phyloP scores from a whole-genome alignment of 2,888 invertebrate species.

The Stictocephala bisonia region DNA sequence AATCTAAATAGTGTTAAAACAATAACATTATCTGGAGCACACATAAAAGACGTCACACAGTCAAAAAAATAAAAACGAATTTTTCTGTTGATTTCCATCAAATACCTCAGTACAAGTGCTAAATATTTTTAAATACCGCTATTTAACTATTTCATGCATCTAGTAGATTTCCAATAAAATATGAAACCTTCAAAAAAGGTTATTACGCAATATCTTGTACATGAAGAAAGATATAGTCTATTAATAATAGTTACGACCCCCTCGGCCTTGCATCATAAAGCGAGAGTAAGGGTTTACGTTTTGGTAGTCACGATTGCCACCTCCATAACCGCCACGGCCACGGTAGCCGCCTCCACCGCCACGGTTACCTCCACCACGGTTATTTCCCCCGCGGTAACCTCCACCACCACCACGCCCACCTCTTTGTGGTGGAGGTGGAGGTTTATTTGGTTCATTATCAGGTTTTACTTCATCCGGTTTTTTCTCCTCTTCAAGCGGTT shows the following conservation, averaged over 20 bases:
- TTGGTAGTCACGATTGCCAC: slow-evolving; percentile 1
- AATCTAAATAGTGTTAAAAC: too few species aligned
- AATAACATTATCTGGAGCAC: too few species aligned
- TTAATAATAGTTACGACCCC: slow-evolving; percentile 12
- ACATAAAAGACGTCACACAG: too few species aligned
- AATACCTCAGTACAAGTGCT: too few species aligned
- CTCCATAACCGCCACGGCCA: not conserved
- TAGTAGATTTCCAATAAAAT: too few species aligned
- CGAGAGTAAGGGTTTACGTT: slow-evolving; percentile 8
- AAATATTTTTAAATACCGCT: too few species aligned
- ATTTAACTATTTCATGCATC: too few species aligned
- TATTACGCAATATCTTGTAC: too few species aligned
- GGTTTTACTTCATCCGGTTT: not conserved
- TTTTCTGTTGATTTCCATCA: too few species aligned
- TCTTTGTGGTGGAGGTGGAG: slow-evolving; percentile 10
- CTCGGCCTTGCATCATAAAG: not conserved
- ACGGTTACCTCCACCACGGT: not conserved
- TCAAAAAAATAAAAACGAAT: too few species aligned
- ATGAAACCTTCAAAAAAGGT: too few species aligned
- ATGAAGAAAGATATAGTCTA: not conserved
- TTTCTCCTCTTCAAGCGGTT: not conserved
- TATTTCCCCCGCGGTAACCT: slow-evolving; percentile 17
- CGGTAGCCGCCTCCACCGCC: not conserved
- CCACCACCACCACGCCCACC: too few species aligned
- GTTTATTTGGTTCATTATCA: not conserved